Percentiles rank a stretch among this genome's conserved stretches.
phyloP scores from a whole-genome alignment of 2,888 invertebrate species.

The Chelonus formosanus region DNA sequence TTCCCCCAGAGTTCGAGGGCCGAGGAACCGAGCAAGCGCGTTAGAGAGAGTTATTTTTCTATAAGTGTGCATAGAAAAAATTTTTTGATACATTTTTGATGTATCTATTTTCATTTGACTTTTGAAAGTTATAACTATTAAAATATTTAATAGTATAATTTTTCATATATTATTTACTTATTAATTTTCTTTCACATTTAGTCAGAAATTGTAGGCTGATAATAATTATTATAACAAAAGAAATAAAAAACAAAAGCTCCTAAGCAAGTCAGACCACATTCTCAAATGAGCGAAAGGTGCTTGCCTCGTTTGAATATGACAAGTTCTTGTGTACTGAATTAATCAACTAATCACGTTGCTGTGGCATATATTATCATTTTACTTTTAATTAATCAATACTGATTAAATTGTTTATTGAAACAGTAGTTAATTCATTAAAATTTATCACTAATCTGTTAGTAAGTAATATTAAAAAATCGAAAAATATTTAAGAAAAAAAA shows the following conservation, averaged over 20 bases:
- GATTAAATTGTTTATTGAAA: too few species aligned
- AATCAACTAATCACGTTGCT: not conserved
- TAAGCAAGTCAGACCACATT: slow-evolving; percentile 48
- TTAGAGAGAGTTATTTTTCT: slow-evolving; percentile 31
- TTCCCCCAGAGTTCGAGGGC: slow-evolving; percentile 50
- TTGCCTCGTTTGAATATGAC: slow-evolving; percentile 4
- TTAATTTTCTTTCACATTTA: not conserved
- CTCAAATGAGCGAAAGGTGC: slow-evolving; percentile 26
- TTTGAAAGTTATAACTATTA: too few species aligned
- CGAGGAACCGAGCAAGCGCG: slow-evolving; percentile 53
- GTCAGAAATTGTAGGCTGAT: not conserved
- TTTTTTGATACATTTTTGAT: not conserved
- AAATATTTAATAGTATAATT: not conserved
- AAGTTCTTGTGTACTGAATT: slow-evolving; percentile 1
- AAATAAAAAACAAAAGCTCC: slow-evolving; percentile 3
- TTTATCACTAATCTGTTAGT: not conserved
- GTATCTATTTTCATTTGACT: not conserved
- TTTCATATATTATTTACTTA: not conserved
- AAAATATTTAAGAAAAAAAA: slow-evolving; percentile 6
- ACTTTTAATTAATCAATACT: too few species aligned
- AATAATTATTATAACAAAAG: not conserved
- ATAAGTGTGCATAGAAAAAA: slow-evolving; percentile 4
- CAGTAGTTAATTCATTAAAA: too few species aligned
- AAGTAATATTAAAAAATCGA: not conserved
- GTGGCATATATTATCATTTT: not conserved